Percentiles rank a stretch among this genome's conserved stretches.
Conservation (phyloP, 2,797 vertebrate species). For the Cygnus olor region DNA sequence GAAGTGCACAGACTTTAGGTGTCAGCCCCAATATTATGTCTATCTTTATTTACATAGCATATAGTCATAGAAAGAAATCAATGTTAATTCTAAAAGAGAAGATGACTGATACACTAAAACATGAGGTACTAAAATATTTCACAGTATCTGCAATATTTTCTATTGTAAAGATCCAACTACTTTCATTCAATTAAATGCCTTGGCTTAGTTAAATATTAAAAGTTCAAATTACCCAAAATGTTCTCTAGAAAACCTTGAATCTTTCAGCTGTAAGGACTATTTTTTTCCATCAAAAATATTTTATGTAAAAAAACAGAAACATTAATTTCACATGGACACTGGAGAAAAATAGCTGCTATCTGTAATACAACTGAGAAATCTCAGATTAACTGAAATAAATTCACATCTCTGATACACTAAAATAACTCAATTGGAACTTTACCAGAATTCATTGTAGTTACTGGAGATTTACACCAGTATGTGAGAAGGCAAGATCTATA, state of each 20-base stretch:
- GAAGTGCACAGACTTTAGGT: neutral
- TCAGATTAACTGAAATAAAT: neutral
- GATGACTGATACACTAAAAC: neutral
- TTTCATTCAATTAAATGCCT: neutral
- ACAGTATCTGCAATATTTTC: neutral
- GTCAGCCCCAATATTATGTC: neutral
- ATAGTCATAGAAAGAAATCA: neutral
- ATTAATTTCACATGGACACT: neutral
- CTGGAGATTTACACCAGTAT: neutral
- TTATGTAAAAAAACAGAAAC: neutral
- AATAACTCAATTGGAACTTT: neutral
- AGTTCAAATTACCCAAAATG: neutral
- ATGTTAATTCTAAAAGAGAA: neutral
- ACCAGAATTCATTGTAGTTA: neutral
- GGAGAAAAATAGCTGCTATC: neutral
- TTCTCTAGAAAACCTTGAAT: neutral
- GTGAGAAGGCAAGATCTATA: neutral
- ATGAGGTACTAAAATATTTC: neutral
- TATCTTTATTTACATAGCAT: neutral
- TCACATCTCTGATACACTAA: neutral
- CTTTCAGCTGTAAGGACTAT: neutral
- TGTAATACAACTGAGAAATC: neutral
- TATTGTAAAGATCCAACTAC: neutral
- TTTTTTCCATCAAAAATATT: neutral
- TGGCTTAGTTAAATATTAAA: neutral